Conservation (phyloP, 2,113 vertebrate species). For the Argyrosomus japonicus region DNA sequence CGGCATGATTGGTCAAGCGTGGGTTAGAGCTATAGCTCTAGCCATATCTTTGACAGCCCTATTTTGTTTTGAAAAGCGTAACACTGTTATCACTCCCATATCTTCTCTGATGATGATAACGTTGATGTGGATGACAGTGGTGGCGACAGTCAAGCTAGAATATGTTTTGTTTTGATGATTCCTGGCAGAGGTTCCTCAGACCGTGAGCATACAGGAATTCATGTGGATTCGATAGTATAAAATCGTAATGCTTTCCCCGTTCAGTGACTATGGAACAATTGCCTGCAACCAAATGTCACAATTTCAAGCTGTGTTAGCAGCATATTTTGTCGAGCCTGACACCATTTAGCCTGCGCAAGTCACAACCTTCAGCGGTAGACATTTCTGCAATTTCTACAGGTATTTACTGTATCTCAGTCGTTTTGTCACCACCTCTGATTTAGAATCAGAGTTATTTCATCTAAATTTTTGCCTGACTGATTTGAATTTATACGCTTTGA, state of each 20-base stretch:
- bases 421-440: background rate
- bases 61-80: conserved; percentile 41
- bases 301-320: conserved; percentile 1
- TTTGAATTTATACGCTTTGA: background rate
- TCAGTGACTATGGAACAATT: background rate
- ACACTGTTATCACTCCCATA: conserved; percentile 12
- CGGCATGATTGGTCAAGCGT: conserved; percentile 16
- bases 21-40: conserved; percentile 15
- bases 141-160: background rate
- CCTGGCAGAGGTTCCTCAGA: background rate
- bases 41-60: conserved; percentile 48
- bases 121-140: background rate
- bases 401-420: background rate
- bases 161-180: conserved; percentile 35
- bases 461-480: background rate
- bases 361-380: background rate
- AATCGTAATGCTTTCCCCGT: background rate
- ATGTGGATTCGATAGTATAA: background rate
- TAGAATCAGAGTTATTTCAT: background rate
- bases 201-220: background rate
- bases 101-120: conserved; percentile 32
- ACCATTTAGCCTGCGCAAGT: background rate
- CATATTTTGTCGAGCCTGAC: background rate
- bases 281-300: background rate
- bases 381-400: background rate